phyloP scores from a whole-genome alignment of 2,888 invertebrate genomes.

The Abscondita cerata region DNA sequence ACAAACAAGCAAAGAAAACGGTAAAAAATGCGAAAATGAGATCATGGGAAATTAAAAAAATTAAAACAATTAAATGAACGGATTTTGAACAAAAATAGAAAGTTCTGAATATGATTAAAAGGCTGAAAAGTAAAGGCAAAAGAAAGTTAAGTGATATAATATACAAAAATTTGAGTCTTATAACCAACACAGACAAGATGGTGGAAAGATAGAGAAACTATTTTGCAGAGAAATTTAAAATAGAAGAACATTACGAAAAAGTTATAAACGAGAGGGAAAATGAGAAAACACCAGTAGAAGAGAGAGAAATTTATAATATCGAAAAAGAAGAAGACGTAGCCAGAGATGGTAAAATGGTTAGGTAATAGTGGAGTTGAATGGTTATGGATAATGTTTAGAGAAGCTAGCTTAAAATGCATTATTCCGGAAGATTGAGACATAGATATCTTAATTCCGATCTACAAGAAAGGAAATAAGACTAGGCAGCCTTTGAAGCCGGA shows the following conservation, averaged over 20 bases:
- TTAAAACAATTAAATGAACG: too few relatives aligned
- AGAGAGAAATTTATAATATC: not conserved
- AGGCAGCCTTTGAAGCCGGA: not conserved
- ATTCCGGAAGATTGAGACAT: not conserved
- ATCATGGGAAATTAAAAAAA: too few relatives aligned
- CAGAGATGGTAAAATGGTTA: not conserved
- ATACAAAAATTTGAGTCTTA: not conserved
- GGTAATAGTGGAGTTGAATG: not conserved
- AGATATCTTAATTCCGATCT: not conserved
- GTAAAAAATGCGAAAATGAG: too few relatives aligned
- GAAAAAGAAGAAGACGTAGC: not conserved
- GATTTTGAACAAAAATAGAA: too few relatives aligned
- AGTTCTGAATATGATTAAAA: not conserved
- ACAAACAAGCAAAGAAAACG: not conserved
- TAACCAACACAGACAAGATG: not conserved
- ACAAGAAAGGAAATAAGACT: not conserved
- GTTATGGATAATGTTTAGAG: too few relatives aligned
- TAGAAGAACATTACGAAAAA: too few relatives aligned
- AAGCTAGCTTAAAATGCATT: not conserved
- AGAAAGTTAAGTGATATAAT: not conserved
- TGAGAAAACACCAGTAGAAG: not conserved
- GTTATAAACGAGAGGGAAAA: too few relatives aligned
- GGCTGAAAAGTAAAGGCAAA: not conserved
- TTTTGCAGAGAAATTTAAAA: too few relatives aligned
- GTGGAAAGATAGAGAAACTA: not conserved